Percentiles rank a stretch among this genome's conserved stretches.
These are phyloP conservation scores for Cladorhizidae sp. DNA, from an alignment of 37 sponge, comb jelly and placozoan species.

Conservation along the genomic window DNA sequence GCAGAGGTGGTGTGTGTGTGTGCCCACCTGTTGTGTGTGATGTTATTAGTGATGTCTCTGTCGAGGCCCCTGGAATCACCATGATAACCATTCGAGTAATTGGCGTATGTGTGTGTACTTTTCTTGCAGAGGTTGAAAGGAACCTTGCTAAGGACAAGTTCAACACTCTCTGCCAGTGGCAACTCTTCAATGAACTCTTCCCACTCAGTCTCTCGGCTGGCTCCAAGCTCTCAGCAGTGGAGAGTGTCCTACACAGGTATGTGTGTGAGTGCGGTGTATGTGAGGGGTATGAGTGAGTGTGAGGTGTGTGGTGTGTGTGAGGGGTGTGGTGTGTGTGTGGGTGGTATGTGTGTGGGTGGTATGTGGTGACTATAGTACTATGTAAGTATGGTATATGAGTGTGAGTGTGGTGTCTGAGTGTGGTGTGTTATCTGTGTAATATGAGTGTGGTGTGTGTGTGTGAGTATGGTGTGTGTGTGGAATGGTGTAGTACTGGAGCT, in stretches of 20 bases:
- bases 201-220: constrained; percentile 8
- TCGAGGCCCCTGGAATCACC: too few relatives aligned
- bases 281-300: neutral
- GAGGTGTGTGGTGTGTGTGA: neutral
- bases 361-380: neutral
- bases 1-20: too few relatives aligned
- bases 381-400: neutral
- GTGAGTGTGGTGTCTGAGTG: neutral
- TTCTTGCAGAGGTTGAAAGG: constrained; percentile 24
- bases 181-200: constrained; percentile 29
- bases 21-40: too few relatives aligned
- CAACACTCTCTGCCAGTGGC: constrained; percentile 34
- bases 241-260: constrained; percentile 36
- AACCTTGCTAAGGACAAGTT: constrained; percentile 23
- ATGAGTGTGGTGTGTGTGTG: neutral
- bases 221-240: constrained; percentile 2
- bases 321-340: neutral
- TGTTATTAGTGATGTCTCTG: too few relatives aligned
- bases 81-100: too few relatives aligned
- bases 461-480: neutral
- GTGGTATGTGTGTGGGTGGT: neutral
- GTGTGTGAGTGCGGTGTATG: neutral
- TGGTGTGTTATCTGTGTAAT: neutral
- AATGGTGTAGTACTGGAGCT: neutral
- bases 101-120: neutral